Evolutionary conservation across 2,797 vertebrate species (phyloP).

Genomic region (Coranthus polyacanthus): DNA sequence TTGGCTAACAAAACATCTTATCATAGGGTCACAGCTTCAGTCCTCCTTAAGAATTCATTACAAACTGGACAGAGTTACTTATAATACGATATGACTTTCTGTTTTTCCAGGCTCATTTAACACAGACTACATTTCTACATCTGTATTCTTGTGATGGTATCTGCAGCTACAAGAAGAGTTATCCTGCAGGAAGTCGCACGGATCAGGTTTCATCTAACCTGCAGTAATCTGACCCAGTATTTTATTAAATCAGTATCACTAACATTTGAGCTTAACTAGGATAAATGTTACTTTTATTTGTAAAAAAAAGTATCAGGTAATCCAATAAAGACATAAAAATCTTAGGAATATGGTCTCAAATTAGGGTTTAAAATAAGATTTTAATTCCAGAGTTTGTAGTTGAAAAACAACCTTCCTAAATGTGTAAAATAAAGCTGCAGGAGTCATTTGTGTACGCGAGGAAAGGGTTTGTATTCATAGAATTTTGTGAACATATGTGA

Average conservation of each 20-base stretch:
- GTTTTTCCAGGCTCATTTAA: conserved; percentile 3
- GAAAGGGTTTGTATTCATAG: too few relatives aligned
- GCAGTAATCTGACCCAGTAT: not conserved
- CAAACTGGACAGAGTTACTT: conserved; percentile 17
- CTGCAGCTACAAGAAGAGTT: not conserved
- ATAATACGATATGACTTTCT: not conserved
- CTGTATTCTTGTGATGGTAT: not conserved
- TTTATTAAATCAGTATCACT: conserved; percentile 8
- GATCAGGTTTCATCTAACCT: conserved; percentile 3
- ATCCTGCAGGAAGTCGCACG: not conserved
- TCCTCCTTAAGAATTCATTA: conserved; percentile 49
- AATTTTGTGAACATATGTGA: too few relatives aligned
- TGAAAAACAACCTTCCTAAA: too few relatives aligned
- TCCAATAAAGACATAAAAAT: too few relatives aligned
- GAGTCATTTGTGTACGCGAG: too few relatives aligned
- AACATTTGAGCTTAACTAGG: not conserved
- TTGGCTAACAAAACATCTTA: conserved; percentile 52
- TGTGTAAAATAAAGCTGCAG: too few relatives aligned
- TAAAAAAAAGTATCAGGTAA: too few relatives aligned
- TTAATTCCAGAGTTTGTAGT: too few relatives aligned
- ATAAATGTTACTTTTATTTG: too few relatives aligned
- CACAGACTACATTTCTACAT: not conserved
- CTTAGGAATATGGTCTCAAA: too few relatives aligned
- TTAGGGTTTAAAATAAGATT: too few relatives aligned
- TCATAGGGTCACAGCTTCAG: conserved; percentile 58